These are phyloP conservation scores for Eupithecia exiguata DNA, from an alignment of 2,888 invertebrate species.

Conservation along the genomic window DNA sequence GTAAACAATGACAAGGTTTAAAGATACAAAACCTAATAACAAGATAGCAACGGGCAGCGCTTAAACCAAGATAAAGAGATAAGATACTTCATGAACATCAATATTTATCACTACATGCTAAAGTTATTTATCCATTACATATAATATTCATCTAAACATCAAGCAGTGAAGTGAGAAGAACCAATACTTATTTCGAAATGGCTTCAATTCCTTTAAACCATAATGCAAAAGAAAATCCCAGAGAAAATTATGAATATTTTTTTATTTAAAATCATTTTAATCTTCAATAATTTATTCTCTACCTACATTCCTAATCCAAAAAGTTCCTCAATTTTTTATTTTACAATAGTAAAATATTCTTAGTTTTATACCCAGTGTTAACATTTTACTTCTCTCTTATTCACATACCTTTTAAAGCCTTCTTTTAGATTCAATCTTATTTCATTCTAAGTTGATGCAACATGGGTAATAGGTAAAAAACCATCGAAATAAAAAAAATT, in stretches of 20 bases:
- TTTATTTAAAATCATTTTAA: conserved; percentile 48
- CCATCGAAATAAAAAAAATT: conserved; percentile 23
- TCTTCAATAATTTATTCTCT: conserved; percentile 64
- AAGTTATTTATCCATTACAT: conserved; percentile 22
- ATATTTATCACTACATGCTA: conserved; percentile 21
- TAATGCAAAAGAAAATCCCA: conserved; percentile 21
- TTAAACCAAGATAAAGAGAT: not conserved
- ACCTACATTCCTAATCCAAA: conserved; percentile 67
- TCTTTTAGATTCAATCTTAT: conserved; percentile 42
- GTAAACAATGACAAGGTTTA: not conserved
- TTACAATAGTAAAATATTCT: conserved; percentile 64
- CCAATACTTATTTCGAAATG: conserved; percentile 37
- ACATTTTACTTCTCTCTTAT: conserved; percentile 42
- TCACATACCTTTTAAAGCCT: conserved; percentile 46
- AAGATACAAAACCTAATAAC: not conserved
- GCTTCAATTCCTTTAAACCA: conserved; percentile 49
- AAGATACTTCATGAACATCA: conserved; percentile 31
- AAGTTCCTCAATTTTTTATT: conserved; percentile 56
- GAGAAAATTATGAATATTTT: not conserved
- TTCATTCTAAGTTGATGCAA: conserved; percentile 40
- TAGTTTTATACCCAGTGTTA: conserved; percentile 51
- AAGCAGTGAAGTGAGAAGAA: conserved; percentile 41
- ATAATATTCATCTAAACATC: conserved; percentile 38
- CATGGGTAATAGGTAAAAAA: conserved; percentile 4
- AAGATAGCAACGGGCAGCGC: conserved; percentile 14